Base-by-base conservation (phyloP, 2,888 invertebrate genomes). In the Laothoe populi region DNA sequence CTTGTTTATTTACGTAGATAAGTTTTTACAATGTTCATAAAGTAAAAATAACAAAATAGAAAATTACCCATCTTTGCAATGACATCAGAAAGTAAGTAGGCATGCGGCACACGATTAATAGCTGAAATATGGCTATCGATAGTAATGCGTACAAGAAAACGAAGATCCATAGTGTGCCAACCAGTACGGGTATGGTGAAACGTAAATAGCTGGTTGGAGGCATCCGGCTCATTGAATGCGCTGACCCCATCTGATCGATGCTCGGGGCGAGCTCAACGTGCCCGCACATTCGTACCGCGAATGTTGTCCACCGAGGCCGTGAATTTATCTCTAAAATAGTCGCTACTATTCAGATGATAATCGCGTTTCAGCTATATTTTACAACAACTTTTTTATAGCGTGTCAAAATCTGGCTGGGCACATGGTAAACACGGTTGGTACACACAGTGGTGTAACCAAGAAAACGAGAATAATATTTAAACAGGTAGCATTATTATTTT, bases 211-310 rank as follows among this genome's bases (percentile, higher is more conserved):
- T 87, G 88, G 91, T 89, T 88, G 83, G 80, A 86, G 85, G 87
- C 86, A 91, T 92, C 91, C 92, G 91, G 87, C 88, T 90, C 86
- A 92, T 91, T 91, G 88, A 92, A 92, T 90, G 86, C 89, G 89
- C 86, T 91, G 92, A 92, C 92, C 92, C 86, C 91, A 92, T 92
- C 90, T 92, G 92, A 91, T 92, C 88, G 84, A 72, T 75, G 82
- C 84, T 85, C 71, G 81, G 77, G 84, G 83, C 83, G 72, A 79
- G 75, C 77, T 72, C 76, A 78, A 73, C 78, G 77, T 77, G 81
- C 74, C 72, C 71, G 79, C 80, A 84, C 84, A 87, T 83, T 86
- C 78, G 78, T 78, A 82, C 75, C 70, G 74, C 71, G 68, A 68
- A 66, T 72, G 45, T 60, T 67, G 72, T 73, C 77, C 74, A 75